These are phyloP conservation scores for Vulpes lagopus DNA, from an alignment of 2,113 vertebrate species.

Conservation along the genomic window DNA sequence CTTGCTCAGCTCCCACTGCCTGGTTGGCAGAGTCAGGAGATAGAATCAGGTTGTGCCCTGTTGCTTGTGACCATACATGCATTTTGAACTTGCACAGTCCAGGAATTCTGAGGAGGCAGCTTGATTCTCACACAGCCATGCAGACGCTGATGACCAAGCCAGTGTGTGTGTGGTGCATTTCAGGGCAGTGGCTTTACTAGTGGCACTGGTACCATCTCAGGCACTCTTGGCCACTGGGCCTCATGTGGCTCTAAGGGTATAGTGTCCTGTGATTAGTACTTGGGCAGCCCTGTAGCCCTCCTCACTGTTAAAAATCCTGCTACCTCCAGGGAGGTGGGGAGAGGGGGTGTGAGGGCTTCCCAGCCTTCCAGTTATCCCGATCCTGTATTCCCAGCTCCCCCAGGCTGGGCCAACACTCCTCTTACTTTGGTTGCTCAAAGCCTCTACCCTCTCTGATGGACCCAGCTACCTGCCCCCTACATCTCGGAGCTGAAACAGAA, in stretches of 20 bases:
- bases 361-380: background rate
- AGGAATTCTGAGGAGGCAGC: background rate
- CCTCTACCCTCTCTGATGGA: background rate
- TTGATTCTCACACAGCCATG: background rate
- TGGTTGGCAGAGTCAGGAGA: background rate
- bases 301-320: background rate
- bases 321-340: background rate
- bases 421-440: background rate
- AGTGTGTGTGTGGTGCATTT: background rate
- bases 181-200: background rate
- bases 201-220: too few species aligned
- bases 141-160: background rate
- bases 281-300: background rate
- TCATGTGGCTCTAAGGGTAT: background rate
- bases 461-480: background rate
- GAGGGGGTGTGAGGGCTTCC: background rate
- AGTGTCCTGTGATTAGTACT: background rate
- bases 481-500: background rate
- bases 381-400: background rate
- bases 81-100: background rate
- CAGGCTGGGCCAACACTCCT: background rate
- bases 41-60: background rate
- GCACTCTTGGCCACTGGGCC: background rate
- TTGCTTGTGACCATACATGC: background rate
- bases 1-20: background rate